phyloP scores from a whole-genome alignment of 2,113 vertebrate species.

The Protobothrops mucrosquamatus region DNA sequence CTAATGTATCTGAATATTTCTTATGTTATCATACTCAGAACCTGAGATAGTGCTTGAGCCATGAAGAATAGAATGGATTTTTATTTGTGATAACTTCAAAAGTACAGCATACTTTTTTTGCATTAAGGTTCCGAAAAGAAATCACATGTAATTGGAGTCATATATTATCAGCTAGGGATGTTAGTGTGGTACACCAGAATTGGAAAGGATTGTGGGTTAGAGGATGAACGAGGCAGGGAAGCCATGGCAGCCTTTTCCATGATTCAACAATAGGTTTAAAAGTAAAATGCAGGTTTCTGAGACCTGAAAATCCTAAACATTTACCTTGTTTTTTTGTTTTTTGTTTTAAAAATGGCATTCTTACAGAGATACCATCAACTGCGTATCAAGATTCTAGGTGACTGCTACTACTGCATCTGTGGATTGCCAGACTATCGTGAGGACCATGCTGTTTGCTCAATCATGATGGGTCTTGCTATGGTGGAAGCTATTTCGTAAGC shows the following conservation, averaged over 20 bases:
- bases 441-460: slow-evolving; percentile 90
- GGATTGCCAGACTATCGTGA: slow-evolving; percentile 91
- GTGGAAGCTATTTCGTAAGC: slow-evolving; percentile 94
- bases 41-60: too few species aligned
- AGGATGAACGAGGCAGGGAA: not conserved
- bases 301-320: not conserved
- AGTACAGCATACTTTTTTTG: not conserved
- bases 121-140: not conserved
- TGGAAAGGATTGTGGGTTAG: not conserved
- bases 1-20: not conserved
- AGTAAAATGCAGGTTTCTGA: not conserved
- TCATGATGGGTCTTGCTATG: slow-evolving; percentile 94
- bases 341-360: not conserved
- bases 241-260: not conserved
- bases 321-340: not conserved
- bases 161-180: not conserved
- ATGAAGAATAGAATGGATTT: not conserved
- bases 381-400: slow-evolving; percentile 93
- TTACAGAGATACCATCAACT: slow-evolving; percentile 87
- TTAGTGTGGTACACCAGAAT: not conserved
- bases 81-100: not conserved
- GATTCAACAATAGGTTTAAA: not conserved
- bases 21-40: not conserved
- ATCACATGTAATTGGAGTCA: not conserved
- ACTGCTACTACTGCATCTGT: slow-evolving; percentile 97